Evolutionary conservation across 2,113 vertebrate genomes (phyloP).

Genomic region (Scartelaos histophorus): DNA sequence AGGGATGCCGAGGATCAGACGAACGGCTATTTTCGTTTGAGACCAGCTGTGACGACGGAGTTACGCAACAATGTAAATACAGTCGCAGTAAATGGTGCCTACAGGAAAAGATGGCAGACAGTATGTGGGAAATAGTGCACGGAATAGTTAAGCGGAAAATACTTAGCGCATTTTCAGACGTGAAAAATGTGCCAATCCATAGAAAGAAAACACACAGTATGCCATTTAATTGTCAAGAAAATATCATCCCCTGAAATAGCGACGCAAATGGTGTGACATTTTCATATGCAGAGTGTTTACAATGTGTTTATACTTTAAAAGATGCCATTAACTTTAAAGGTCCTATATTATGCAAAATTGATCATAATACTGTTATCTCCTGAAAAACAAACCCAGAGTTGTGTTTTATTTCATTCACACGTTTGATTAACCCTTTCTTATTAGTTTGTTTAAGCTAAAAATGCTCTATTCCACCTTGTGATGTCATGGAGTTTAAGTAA

Average conservation of each 20-base stretch:
- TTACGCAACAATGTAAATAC: not conserved
- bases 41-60: conserved; percentile 25
- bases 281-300: not conserved
- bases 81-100: not conserved
- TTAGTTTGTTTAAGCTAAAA: too few species aligned
- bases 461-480: too few species aligned
- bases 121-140: not conserved
- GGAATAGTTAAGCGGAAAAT: not conserved
- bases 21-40: conserved; percentile 11
- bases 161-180: not conserved
- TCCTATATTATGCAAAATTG: too few species aligned
- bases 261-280: not conserved
- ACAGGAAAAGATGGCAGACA: not conserved
- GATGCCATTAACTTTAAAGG: too few species aligned
- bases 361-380: too few species aligned
- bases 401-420: too few species aligned
- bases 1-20: conserved; percentile 17
- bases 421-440: too few species aligned
- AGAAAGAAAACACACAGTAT: not conserved
- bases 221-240: not conserved
- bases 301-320: not conserved
- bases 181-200: not conserved
- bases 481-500: too few species aligned
- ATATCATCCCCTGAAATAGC: not conserved
- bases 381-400: too few species aligned